phyloP scores from a whole-genome alignment of 2,113 vertebrate genomes.

The Stictonetta naevosa region DNA sequence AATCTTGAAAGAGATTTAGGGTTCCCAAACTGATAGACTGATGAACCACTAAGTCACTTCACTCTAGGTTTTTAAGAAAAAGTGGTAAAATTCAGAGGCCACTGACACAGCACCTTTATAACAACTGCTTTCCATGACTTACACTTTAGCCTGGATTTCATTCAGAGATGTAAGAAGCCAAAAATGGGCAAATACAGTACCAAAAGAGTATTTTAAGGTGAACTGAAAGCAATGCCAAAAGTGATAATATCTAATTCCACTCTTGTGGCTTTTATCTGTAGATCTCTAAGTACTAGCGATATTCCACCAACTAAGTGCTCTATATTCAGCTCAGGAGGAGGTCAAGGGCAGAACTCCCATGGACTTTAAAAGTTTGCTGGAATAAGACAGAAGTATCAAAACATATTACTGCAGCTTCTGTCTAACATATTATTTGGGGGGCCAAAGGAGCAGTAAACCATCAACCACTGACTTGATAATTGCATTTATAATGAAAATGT shows the following conservation, averaged over 20 bases:
- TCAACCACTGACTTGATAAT: slow-evolving; percentile 52
- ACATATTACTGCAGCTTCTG: slow-evolving; percentile 27
- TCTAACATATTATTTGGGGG: slow-evolving; percentile 26
- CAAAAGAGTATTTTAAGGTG: not conserved
- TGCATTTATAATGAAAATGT: slow-evolving; percentile 65
- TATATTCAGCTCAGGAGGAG: slow-evolving; percentile 11
- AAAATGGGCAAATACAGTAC: not conserved
- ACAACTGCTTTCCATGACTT: not conserved
- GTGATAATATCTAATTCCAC: not conserved
- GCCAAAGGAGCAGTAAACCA: slow-evolving; percentile 64
- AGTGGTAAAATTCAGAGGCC: not conserved
- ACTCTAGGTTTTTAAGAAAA: not conserved
- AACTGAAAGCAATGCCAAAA: slow-evolving; percentile 2
- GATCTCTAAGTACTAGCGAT: slow-evolving; percentile 16
- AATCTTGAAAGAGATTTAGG: not conserved
- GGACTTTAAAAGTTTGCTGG: slow-evolving; percentile 28
- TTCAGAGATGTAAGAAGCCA: not conserved
- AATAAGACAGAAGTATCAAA: slow-evolving; percentile 26
- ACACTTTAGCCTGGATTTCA: not conserved
- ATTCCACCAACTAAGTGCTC: not conserved
- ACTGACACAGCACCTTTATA: not conserved
- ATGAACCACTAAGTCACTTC: not conserved
- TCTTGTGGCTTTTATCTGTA: not conserved
- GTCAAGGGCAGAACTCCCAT: slow-evolving; percentile 35
- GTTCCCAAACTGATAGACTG: not conserved